phyloP scores from a whole-genome alignment of 2,113 vertebrate genomes.

The Pampusana beccarii region DNA sequence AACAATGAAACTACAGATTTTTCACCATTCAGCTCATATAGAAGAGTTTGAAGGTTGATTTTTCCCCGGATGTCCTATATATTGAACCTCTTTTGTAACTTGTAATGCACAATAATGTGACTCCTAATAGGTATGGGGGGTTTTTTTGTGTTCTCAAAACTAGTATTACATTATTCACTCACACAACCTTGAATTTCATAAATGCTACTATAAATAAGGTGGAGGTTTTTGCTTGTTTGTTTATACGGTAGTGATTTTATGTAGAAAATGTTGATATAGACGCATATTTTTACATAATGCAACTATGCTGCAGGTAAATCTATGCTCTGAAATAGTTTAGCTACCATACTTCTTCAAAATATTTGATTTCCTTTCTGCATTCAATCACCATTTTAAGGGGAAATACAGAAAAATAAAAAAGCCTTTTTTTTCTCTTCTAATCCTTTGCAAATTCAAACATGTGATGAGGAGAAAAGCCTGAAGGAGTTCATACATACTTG shows the following conservation, averaged over 20 bases:
- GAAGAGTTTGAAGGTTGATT: neutral
- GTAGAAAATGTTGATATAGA: constrained; percentile 18
- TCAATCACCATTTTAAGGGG: neutral
- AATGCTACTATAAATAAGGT: constrained; percentile 25
- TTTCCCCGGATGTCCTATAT: neutral
- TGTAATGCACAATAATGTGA: neutral
- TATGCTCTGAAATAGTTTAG: neutral
- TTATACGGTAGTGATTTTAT: constrained; percentile 28
- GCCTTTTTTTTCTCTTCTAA: neutral
- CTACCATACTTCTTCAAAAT: neutral
- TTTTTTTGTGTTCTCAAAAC: constrained; percentile 19
- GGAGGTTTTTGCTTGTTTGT: neutral
- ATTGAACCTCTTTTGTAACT: neutral
- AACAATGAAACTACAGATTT: neutral
- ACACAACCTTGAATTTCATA: constrained; percentile 10
- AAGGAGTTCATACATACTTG: constrained; percentile 21
- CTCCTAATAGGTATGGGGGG: neutral
- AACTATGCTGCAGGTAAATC: constrained; percentile 1
- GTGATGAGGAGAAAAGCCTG: neutral
- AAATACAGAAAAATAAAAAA: neutral
- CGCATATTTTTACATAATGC: constrained; percentile 60
- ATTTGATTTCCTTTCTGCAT: neutral
- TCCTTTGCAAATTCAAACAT: constrained; percentile 10
- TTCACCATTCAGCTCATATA: constrained; percentile 1
- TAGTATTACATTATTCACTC: neutral